Conservation (phyloP, 2,797 vertebrate species). For the Carcharodon carcharias region DNA sequence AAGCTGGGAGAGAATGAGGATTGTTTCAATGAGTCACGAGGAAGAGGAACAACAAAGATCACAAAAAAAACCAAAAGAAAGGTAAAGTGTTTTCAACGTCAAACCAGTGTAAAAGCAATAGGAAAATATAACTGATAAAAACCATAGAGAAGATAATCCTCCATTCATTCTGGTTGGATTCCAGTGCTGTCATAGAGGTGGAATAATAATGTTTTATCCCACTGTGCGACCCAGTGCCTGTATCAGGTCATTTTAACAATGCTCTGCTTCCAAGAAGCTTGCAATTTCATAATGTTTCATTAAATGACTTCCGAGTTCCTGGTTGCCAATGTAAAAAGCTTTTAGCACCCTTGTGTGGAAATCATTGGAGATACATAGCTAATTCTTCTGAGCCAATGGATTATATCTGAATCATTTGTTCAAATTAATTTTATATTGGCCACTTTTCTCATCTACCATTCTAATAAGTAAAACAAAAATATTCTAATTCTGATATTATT, state of each 20-base stretch:
- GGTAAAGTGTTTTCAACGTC: background rate
- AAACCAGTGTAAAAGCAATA: background rate
- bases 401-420: background rate
- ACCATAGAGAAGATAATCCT: background rate
- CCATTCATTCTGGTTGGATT: background rate
- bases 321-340: background rate
- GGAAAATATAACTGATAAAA: background rate
- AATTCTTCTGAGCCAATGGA: background rate
- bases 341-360: slow-evolving; percentile 16
- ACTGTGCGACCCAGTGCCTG: background rate
- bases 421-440: background rate
- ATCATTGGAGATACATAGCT: background rate
- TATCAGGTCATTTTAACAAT: background rate
- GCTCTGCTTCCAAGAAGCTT: background rate
- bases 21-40: background rate
- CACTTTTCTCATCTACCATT: background rate
- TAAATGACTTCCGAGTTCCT: background rate
- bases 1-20: background rate
- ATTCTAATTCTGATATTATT: background rate
- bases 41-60: background rate
- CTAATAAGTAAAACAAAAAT: background rate
- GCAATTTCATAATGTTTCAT: background rate
- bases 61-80: background rate
- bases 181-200: background rate
- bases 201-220: background rate